Conservation (phyloP, 2,888 invertebrate species). For the Elegia similella region DNA sequence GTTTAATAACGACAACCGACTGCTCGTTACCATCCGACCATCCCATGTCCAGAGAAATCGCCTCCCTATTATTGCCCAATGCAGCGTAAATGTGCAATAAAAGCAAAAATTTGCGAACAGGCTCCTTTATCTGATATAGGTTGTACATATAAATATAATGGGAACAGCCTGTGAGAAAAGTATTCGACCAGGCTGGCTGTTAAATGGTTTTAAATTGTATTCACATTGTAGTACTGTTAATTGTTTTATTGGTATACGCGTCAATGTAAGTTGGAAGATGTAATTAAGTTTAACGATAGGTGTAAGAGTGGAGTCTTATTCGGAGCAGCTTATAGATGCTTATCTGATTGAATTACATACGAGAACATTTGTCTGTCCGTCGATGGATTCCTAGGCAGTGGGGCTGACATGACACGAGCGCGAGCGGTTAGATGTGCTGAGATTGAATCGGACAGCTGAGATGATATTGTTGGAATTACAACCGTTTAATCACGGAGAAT, state of each 20-base stretch:
- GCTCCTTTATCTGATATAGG: conserved; percentile 44
- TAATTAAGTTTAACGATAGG: conserved; percentile 17
- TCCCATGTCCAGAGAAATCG: conserved; percentile 61
- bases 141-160: conserved; percentile 34
- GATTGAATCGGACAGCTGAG: conserved; percentile 70
- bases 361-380: conserved; percentile 14
- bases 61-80: conserved; percentile 58
- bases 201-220: conserved; percentile 26
- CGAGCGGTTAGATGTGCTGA: conserved; percentile 43
- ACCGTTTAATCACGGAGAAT: conserved; percentile 76
- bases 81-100: conserved; percentile 54
- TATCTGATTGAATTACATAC: conserved; percentile 5
- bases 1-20: conserved; percentile 62
- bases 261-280: conserved; percentile 10
- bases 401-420: conserved; percentile 53
- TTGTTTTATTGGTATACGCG: conserved; percentile 21
- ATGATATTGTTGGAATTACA: conserved; percentile 79
- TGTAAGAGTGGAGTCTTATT: conserved; percentile 9
- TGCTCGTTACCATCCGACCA: conserved; percentile 61
- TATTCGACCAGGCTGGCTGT: conserved; percentile 20
- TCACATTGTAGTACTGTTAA: conserved; percentile 22
- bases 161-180: conserved; percentile 29
- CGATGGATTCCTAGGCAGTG: conserved; percentile 26
- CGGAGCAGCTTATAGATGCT: conserved; percentile 19
- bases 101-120: conserved; percentile 54